Evolutionary conservation across 2,888 invertebrate species (phyloP), one percentile per base, ranked within the genome.

Genomic region (Callimorpha dominula): DNA sequence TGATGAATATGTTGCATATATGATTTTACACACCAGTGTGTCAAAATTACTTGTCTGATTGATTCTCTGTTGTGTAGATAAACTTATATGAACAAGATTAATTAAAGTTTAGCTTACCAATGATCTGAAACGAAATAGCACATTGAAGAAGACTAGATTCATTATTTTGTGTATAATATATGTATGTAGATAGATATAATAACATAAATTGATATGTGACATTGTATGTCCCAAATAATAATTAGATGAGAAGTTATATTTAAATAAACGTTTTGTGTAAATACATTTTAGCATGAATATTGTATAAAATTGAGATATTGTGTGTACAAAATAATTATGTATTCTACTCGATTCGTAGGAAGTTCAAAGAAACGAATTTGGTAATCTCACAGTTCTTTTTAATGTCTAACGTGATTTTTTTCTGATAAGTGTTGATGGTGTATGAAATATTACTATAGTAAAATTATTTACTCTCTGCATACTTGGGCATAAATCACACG

Each of bases 111-210:
- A 79, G 65, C 68, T 76, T 78, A 81, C 73, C 68, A 76, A 83
- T 74, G 74, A 78, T 76, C 75, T 78, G 81, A 78, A 81, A 78
- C 76, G 78, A 76, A 80, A 80, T 78, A 78, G 81, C 81, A 80
- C 82, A 84, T 81, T 79, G 74, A 78, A 80, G 81, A 83, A 82
- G 81, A 82, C 81, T 82, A 86, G 81, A 87, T 86, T 81, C 83
- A 85, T 90, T 92, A 91, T 92, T 92, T 93, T 93, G 89, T 90
- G 90, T 90, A 91, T 84, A 87, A 85, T 85, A 75, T 92, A 31
- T 31, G 85, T 91, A 88, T 85, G 83, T 80, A 79, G 78, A 81
- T 80, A 85, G 80, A 80, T 42, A 74, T 77, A 73, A 63, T 78
- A 74, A 78, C 71, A 75, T 73, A 76, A 80, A 83, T 81, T 73